Percentiles rank a stretch among this genome's conserved stretches.
phyloP scores from a whole-genome alignment of 2,797 vertebrate genomes.

The Anableps anableps region DNA sequence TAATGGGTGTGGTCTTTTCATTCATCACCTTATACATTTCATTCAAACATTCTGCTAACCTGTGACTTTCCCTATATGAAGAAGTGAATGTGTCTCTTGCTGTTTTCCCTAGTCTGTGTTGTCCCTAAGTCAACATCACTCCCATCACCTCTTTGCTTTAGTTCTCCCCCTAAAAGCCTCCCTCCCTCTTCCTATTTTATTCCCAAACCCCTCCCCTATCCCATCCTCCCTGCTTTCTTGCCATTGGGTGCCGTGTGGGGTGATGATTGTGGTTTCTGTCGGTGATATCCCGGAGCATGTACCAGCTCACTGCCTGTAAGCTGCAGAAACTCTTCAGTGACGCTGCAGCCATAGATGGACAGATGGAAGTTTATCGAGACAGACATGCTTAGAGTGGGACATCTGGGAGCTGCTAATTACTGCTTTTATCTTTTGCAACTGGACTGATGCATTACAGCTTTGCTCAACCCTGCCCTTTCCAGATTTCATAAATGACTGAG shows the following conservation, averaged over 20 bases:
- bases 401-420: constrained; percentile 11
- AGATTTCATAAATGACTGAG: constrained; percentile 18
- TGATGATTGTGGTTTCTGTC: constrained; percentile 73
- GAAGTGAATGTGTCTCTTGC: not conserved
- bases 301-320: constrained; percentile 49
- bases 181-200: constrained; percentile 19
- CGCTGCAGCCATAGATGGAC: constrained; percentile 18
- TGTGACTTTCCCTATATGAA: not conserved
- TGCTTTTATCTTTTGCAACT: constrained; percentile 13
- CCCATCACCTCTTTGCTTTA: constrained; percentile 19
- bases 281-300: constrained; percentile 71
- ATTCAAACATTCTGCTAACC: constrained; percentile 33
- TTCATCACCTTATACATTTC: constrained; percentile 49
- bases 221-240: constrained; percentile 48
- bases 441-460: constrained; percentile 25
- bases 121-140: constrained; percentile 33
- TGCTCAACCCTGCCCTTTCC: constrained; percentile 13
- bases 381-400: constrained; percentile 21
- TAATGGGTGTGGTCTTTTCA: constrained; percentile 38
- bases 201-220: constrained; percentile 46
- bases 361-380: not conserved
- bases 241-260: constrained; percentile 69
- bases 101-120: not conserved
- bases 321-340: constrained; percentile 26
- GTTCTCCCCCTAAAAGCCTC: constrained; percentile 12